Conservation (phyloP, 2,113 vertebrate species). For the Clarias gariepinus region DNA sequence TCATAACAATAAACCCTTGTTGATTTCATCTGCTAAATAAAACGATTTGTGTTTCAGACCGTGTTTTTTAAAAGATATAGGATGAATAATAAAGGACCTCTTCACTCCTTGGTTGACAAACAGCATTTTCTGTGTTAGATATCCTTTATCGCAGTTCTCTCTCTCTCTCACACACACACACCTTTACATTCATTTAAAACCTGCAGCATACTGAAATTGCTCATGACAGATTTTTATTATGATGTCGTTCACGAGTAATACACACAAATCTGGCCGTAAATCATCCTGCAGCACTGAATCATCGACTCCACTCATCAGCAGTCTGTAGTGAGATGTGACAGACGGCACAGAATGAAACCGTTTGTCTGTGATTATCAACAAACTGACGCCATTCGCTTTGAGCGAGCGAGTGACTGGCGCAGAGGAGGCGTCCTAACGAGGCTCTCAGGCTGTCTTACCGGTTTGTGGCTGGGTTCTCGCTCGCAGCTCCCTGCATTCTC, state of each 20-base stretch:
- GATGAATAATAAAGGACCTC: conserved; percentile 11
- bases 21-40: neutral
- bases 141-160: conserved; percentile 20
- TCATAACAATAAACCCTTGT: conserved; percentile 12
- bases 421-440: neutral
- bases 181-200: neutral
- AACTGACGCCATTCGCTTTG: neutral
- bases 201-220: neutral
- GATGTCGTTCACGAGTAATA: neutral
- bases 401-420: neutral
- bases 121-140: neutral
- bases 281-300: neutral
- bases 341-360: neutral
- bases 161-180: conserved; percentile 24
- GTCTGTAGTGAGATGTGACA: conserved; percentile 19
- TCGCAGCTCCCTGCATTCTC: conserved; percentile 83
- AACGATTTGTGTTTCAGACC: neutral
- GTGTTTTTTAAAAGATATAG: neutral
- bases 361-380: conserved; percentile 4
- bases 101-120: neutral
- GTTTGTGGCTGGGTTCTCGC: conserved; percentile 88
- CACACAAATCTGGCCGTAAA: neutral
- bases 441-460: conserved; percentile 72
- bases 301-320: conserved; percentile 1
- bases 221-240: neutral